phyloP scores from a whole-genome alignment of 2,113 vertebrate species.

The Dascyllus trimaculatus region DNA sequence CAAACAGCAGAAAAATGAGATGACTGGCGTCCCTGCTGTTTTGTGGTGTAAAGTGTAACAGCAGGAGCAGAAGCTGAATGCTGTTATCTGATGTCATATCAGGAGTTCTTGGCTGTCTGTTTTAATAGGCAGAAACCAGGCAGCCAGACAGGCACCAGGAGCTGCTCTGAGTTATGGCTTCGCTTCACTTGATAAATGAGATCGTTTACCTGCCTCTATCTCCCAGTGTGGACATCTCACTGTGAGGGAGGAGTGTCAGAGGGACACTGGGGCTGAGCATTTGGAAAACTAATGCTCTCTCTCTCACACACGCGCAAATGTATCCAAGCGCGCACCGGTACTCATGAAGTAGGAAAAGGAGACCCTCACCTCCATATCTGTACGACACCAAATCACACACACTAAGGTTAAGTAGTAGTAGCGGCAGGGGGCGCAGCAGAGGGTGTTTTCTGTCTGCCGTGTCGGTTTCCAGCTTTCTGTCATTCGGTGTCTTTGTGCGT shows the following conservation, averaged over 20 bases:
- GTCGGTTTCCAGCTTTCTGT: constrained; percentile 35
- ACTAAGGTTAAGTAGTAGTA: not conserved
- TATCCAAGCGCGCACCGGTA: not conserved
- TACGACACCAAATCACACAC: constrained; percentile 2
- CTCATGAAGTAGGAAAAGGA: not conserved
- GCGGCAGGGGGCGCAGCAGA: constrained; percentile 71
- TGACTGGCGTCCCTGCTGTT: not conserved
- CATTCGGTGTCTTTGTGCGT: constrained; percentile 46
- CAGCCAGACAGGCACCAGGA: too few relatives aligned
- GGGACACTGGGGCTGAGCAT: not conserved
- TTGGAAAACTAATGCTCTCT: not conserved
- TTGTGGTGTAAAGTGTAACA: not conserved
- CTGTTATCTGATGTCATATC: not conserved
- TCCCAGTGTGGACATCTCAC: not conserved
- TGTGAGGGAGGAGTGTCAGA: not conserved
- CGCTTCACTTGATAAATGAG: not conserved
- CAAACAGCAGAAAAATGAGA: too few relatives aligned
- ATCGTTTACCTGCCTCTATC: constrained; percentile 19
- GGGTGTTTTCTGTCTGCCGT: constrained; percentile 3
- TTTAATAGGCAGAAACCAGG: not conserved
- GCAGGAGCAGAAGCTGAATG: too few relatives aligned
- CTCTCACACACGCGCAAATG: not conserved
- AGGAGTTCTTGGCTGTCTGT: not conserved
- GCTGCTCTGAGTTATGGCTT: constrained; percentile 2
- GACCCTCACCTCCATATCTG: constrained; percentile 20